phyloP scores from a whole-genome alignment of 2,113 vertebrate species.

The Eleginops maclovinus region DNA sequence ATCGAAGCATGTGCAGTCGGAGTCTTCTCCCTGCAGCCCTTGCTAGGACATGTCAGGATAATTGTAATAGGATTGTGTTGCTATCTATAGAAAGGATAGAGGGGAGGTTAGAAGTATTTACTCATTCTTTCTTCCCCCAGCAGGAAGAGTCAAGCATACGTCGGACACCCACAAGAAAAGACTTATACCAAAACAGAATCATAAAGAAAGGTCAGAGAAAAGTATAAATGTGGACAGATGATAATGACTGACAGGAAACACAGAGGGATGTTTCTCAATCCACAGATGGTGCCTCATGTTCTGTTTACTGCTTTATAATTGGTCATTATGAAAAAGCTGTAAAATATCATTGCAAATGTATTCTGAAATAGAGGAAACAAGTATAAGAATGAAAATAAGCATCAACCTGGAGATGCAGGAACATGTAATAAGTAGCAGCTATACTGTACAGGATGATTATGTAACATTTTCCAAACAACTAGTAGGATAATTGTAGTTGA shows the following conservation, averaged over 20 bases:
- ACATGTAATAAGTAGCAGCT: neutral
- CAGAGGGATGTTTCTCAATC: neutral
- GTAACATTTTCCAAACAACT: neutral
- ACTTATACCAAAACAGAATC: neutral
- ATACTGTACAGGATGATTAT: neutral
- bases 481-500: neutral
- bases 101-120: conserved; percentile 84
- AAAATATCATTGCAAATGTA: neutral
- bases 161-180: conserved; percentile 49
- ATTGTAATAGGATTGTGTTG: conserved; percentile 87
- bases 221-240: neutral
- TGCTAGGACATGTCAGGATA: conserved; percentile 87
- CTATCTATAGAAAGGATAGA: conserved; percentile 86
- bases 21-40: conserved; percentile 62
- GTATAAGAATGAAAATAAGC: neutral
- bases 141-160: conserved; percentile 79
- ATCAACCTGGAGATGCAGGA: neutral
- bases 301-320: neutral
- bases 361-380: neutral
- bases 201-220: neutral
- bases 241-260: neutral
- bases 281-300: neutral
- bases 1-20: conserved; percentile 49
- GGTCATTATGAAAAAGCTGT: neutral
- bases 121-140: conserved; percentile 83